A percentile compares a stretch with the other conserved stretches of the same genome.
These are phyloP conservation scores for Arnoldichthys spilopterus DNA, from an alignment of 2,797 vertebrate genomes.

Conservation along the genomic window DNA sequence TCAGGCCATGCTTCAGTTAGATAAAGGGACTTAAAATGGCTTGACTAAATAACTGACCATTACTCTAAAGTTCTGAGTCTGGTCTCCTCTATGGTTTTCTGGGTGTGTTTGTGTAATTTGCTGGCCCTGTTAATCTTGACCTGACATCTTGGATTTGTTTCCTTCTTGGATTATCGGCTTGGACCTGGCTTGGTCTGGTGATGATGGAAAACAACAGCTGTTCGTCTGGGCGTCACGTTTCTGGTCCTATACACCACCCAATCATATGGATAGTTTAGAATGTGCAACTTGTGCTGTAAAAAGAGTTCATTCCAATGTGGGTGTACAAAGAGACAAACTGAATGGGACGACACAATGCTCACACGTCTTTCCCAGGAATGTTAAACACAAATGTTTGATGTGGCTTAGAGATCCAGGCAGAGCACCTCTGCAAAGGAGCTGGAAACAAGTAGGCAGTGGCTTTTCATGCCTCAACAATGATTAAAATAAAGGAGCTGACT, in stretches of 20 bases:
- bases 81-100: no score
- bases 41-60: no score
- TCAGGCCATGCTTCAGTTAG: no score
- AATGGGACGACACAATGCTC: not conserved
- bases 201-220: constrained; percentile 39
- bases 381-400: not conserved
- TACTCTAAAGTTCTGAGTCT: no score
- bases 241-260: constrained; percentile 19
- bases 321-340: constrained; percentile 7
- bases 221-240: not conserved
- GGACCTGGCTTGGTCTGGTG: no score
- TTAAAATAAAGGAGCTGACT: no score
- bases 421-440: not conserved
- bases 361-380: not conserved
- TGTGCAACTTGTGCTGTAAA: constrained; percentile 11
- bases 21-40: no score
- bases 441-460: not conserved
- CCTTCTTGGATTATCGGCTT: no score
- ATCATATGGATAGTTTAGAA: constrained; percentile 18
- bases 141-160: no score
- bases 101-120: no score
- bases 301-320: not conserved
- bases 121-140: no score
- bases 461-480: not conserved
- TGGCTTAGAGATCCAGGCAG: not conserved